Evolutionary conservation across 2,113 vertebrate species (phyloP), one percentile per base, ranked within the genome.

Genomic region (Entelurus aequoreus): DNA sequence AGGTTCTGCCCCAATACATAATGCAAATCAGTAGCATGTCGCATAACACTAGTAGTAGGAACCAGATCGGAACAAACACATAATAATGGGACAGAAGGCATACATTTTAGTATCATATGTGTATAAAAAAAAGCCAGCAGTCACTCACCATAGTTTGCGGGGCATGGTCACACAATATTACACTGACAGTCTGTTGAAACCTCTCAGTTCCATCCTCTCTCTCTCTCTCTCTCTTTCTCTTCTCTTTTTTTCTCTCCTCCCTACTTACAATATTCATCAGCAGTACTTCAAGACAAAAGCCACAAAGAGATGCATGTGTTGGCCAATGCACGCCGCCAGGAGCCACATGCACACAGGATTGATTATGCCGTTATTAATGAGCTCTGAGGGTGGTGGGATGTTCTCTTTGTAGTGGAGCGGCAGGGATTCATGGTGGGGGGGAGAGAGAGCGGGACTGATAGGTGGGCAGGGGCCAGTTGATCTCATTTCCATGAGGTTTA

Each of bases 101-200:
- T 13, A 8, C n/a, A 44, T 46, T 11, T 12, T 46, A 46, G 42
- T 46, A 46, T 46, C 0, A 46, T 12, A 11, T 12, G 11, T 46
- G 11, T 42, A 44, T 44, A 11, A 9, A 46, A 11, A 46, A 46
- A 46, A 21, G 15, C 60, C 6, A 42, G 48, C 12, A 16, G n/a
- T 49, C 59, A 82, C 86, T 86, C 69, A 88, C 86, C 86, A 88
- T 62, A 83, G 77, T 78, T 78, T 88, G 62, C 86, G 86, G 4
- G 84, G 86, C 86, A 88, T 88, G 51, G 59, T 85, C 44, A 44
- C 49, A 40, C 48, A 50, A 47, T 63, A 60, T 53, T 53, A 57
- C 54, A 49, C 75, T 62, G 48, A 58, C 36, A 67, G 60, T 76
- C 71, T 54, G 66, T 42, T 61, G 54, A 74, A 68, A 48, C 46